phyloP scores from a whole-genome alignment of 2,113 vertebrate species.

The Ancistrus triradiatus region DNA sequence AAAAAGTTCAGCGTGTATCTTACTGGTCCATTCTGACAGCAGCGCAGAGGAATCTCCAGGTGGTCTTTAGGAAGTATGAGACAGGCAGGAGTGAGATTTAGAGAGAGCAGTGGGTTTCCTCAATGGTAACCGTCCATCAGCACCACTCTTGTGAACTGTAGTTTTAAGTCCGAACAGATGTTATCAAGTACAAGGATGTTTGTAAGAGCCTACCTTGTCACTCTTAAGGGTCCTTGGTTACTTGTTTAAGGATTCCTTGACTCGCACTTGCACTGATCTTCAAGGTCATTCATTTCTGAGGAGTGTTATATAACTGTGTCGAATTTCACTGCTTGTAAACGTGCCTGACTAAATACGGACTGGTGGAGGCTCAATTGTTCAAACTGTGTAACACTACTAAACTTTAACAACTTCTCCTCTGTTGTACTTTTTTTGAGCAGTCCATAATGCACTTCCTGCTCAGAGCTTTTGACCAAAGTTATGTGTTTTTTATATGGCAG shows the following conservation, averaged over 20 bases:
- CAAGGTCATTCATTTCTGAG: background rate
- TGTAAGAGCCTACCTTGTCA: background rate
- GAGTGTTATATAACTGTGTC: no score
- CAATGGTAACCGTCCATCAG: background rate
- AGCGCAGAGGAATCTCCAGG: background rate
- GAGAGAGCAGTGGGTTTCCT: background rate
- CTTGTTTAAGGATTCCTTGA: background rate
- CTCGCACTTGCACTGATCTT: background rate
- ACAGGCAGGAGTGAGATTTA: background rate
- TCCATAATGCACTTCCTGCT: background rate
- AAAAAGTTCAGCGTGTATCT: no score
- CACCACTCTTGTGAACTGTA: background rate
- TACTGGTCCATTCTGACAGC: no score
- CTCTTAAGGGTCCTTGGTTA: background rate
- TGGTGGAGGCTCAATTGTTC: no score
- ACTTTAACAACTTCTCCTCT: background rate
- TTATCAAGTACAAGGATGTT: slow-evolving; percentile 2
- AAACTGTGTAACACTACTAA: no score
- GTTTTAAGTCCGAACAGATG: background rate
- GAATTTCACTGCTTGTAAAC: no score
- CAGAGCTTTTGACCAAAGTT: background rate
- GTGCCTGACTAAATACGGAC: no score
- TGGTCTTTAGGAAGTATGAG: background rate
- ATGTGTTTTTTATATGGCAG: background rate
- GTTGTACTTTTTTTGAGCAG: background rate